A percentile compares a stretch with the other conserved stretches of the same genome.
Conservation (phyloP, 64 coral and sea anemone genomes). For the Pachyseris speciosa region DNA sequence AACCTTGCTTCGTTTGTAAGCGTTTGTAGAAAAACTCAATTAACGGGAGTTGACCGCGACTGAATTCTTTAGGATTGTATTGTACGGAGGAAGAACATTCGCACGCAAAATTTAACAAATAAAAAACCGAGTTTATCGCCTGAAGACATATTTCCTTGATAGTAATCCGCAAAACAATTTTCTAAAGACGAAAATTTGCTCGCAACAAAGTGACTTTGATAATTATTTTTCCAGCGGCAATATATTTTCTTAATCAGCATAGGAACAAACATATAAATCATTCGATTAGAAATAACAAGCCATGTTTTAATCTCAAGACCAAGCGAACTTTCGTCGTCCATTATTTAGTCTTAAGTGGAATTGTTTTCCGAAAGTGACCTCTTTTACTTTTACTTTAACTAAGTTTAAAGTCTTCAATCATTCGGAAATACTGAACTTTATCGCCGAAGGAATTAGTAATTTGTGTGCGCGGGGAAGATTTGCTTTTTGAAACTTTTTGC, state of each 20-base stretch:
- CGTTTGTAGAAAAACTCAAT: constrained; percentile 60
- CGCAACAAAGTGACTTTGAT: constrained; percentile 16
- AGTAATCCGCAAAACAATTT: neutral
- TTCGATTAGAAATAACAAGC: constrained; percentile 22
- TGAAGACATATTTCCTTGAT: neutral
- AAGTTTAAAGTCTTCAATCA: neutral
- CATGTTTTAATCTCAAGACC: constrained; percentile 1
- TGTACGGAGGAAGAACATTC: neutral
- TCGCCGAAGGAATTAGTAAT: neutral
- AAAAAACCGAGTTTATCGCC: neutral
- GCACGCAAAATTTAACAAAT: neutral
- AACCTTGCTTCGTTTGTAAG: constrained; percentile 59
- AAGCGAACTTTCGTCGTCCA: neutral
- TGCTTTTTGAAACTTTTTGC: neutral
- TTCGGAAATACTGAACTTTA: neutral
- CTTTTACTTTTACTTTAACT: neutral
- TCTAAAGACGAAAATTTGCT: neutral
- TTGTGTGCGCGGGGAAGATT: neutral
- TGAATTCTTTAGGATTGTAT: constrained; percentile 43
- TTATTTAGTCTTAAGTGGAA: constrained; percentile 21
- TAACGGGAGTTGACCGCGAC: neutral
- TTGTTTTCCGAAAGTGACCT: neutral
- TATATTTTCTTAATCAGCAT: constrained; percentile 35
- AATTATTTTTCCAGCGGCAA: constrained; percentile 43
- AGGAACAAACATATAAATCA: constrained; percentile 35